Percentiles rank a stretch among this genome's conserved stretches.
These are phyloP conservation scores for Prochilodus magdalenae DNA, from an alignment of 2,113 vertebrate genomes.

Conservation along the genomic window DNA sequence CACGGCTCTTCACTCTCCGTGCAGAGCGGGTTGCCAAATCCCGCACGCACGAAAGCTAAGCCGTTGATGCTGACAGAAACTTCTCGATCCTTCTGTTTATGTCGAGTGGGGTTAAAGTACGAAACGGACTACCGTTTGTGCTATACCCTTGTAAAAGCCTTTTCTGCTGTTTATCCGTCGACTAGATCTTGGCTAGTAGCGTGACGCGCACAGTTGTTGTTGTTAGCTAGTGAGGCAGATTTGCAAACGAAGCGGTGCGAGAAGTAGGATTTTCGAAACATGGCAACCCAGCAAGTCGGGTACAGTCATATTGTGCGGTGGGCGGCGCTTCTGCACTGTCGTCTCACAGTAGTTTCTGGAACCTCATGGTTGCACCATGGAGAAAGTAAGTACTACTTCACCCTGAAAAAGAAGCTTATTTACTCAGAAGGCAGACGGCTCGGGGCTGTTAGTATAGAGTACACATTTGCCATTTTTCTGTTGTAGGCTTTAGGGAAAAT, in stretches of 20 bases:
- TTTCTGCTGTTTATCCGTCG: too few relatives aligned
- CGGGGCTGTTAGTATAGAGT: rapidly evolving
- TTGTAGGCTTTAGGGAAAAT: background rate
- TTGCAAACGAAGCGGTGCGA: background rate
- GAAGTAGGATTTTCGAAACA: background rate
- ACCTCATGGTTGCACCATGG: slow-evolving; percentile 81
- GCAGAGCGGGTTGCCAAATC: slow-evolving; percentile 37
- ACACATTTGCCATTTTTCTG: background rate
- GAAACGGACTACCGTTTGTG: background rate
- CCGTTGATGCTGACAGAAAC: background rate
- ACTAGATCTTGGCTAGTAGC: too few relatives aligned
- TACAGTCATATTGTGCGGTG: slow-evolving; percentile 40
- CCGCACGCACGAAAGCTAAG: rapidly evolving
- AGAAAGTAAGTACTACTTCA: slow-evolving; percentile 76
- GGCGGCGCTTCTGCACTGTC: slow-evolving; percentile 67
- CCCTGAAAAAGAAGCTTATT: background rate
- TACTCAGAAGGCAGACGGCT: background rate
- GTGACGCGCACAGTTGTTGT: too few relatives aligned
- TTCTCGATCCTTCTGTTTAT: background rate
- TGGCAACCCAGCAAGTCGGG: slow-evolving; percentile 63
- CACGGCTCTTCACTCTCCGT: background rate
- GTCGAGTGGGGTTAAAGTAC: background rate
- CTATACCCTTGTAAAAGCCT: background rate
- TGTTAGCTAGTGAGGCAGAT: background rate
- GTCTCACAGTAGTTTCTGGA: slow-evolving; percentile 79